Base-by-base conservation (phyloP, 1,140 invertebrate species). In the Drosophila kohkoa region DNA sequence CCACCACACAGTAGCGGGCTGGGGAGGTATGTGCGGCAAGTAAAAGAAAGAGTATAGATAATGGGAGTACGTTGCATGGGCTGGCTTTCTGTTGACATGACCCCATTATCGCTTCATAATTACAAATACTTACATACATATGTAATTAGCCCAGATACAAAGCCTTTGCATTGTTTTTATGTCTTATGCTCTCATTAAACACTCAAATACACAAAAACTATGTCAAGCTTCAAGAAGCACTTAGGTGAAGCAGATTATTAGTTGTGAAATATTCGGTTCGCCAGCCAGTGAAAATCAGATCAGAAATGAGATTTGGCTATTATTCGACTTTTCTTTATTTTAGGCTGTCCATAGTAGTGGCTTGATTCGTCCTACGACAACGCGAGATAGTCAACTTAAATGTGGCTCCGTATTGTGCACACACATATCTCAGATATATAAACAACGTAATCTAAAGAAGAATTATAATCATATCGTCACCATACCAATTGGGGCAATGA, bases 381-480 rank as follows among this genome's bases (percentile, higher is more conserved):
- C 86, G 6, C 77, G 77, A 16, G 86, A 87, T 57, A 80, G 79
- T 10, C 68, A 70, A 45, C 63, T 72, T 6, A 79, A 81, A 55
- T 91, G 90, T 59, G 90, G 90, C 41, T 81, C 77, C 2, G 77
- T 82, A 1, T 48, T 90, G 55, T 96, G 96, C 81, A 94, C 95
- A 25, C 94, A 95, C 38, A 94, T 98, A 5, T 95, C 96, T 6
- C 97, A 96, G 4, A 94, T 97, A 57, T 98, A 97, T 93, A 96
- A 96, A 1, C 95, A 95, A 13, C 62, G 60, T 0, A 94, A 96
- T 73, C 92, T 97, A 48, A 94, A 95, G 0, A 93, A 95, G 20
- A 97, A 97, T 7, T 98, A 99, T 93, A 96, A 97, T 77, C 93
- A 96, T 73, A 95, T 99, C 7, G 95, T 96, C 1, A 96, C 95